Percentiles rank a stretch among this genome's conserved stretches.
phyloP scores from a whole-genome alignment of 1,140 invertebrate species.

The Zaprionus nigranus region DNA sequence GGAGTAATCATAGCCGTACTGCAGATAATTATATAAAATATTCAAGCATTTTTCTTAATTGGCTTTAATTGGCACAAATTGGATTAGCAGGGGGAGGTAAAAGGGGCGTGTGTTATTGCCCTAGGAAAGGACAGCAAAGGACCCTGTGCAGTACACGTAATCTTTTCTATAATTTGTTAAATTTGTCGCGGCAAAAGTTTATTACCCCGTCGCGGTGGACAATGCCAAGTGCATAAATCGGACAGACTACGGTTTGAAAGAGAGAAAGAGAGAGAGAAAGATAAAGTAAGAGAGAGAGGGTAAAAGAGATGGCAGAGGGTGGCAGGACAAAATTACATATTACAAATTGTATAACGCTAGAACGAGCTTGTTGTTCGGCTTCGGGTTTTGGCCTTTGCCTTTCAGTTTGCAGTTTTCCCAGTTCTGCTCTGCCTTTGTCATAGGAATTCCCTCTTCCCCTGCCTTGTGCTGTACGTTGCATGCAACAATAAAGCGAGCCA shows the following conservation, averaged over 20 bases:
- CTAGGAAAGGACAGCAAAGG: slow-evolving; percentile 9
- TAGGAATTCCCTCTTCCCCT: slow-evolving; percentile 11
- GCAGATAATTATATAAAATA: slow-evolving; percentile 7
- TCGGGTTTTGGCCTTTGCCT: slow-evolving; percentile 33
- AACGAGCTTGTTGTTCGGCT: slow-evolving; percentile 24
- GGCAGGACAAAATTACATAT: slow-evolving; percentile 74
- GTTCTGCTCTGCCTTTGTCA: neutral
- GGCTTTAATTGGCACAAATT: slow-evolving; percentile 73
- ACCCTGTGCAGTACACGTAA: slow-evolving; percentile 59
- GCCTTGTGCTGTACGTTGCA: slow-evolving; percentile 46
- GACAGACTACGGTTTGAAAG: slow-evolving; percentile 48
- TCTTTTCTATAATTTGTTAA: slow-evolving; percentile 82
- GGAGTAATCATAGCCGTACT: neutral
- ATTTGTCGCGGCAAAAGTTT: slow-evolving; percentile 81
- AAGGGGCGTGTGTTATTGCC: neutral
- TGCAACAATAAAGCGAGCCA: slow-evolving; percentile 51
- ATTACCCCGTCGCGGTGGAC: slow-evolving; percentile 71
- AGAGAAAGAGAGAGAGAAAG: neutral
- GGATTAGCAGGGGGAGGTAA: neutral
- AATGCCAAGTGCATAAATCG: slow-evolving; percentile 77
- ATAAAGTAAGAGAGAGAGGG: neutral
- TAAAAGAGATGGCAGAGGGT: slow-evolving; percentile 8
- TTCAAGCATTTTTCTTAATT: slow-evolving; percentile 58
- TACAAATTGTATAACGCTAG: slow-evolving; percentile 68
- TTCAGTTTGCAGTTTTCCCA: neutral